These are phyloP conservation scores for Pampusana beccarii DNA, from an alignment of 2,113 vertebrate genomes.

Conservation along the genomic window DNA sequence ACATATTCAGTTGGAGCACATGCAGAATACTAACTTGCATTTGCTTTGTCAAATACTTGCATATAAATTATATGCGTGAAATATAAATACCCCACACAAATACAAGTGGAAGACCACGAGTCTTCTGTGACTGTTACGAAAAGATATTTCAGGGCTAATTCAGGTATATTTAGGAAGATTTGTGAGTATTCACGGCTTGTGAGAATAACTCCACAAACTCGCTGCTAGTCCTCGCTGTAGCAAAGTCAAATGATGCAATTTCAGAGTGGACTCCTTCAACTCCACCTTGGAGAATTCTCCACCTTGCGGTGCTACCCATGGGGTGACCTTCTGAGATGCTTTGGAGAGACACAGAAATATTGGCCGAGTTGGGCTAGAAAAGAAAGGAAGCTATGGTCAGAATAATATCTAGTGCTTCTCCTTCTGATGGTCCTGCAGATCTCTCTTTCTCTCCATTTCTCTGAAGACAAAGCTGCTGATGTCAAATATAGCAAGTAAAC, in stretches of 20 bases:
- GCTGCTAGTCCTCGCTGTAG: background rate
- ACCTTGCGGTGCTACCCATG: rapidly evolving
- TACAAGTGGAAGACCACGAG: background rate
- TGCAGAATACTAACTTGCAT: background rate
- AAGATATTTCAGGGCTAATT: background rate
- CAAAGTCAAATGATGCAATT: background rate
- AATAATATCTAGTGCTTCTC: background rate
- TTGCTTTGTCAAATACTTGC: background rate
- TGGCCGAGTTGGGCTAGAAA: background rate
- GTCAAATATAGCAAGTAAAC: background rate
- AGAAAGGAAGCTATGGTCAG: background rate
- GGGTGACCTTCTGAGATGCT: background rate
- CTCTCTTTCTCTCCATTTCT: too few species aligned
- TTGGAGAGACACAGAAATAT: background rate
- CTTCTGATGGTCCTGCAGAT: too few species aligned
- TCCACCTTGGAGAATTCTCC: background rate
- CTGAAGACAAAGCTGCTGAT: background rate
- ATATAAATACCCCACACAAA: background rate
- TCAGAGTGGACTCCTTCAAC: background rate
- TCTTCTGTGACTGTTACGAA: background rate
- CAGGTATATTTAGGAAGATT: background rate
- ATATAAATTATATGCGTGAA: background rate
- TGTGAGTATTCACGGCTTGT: background rate
- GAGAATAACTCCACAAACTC: background rate
- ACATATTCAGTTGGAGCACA: background rate